A percentile compares a stretch with the other conserved stretches of the same genome.
Conservation (phyloP, 2,888 invertebrate species). For the Andrena fulva region DNA sequence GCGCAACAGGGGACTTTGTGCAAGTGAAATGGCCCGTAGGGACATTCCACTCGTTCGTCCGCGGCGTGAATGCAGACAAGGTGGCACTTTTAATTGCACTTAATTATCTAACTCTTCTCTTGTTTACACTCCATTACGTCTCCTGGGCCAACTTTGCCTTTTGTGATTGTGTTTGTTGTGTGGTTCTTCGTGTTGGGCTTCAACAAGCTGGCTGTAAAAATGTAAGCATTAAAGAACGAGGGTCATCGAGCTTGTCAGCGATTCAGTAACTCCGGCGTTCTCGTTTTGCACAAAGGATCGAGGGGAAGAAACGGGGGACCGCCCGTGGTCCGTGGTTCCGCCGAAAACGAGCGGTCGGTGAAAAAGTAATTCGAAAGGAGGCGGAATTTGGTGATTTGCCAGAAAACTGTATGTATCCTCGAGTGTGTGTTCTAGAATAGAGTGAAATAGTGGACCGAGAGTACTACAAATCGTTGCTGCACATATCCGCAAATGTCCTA, state of each 20-base stretch:
- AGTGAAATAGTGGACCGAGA: slow-evolving; percentile 3
- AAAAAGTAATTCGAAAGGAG: slow-evolving; percentile 18
- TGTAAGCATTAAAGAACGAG: background rate
- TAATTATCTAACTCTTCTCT: slow-evolving; percentile 54
- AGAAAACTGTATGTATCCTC: slow-evolving; percentile 11
- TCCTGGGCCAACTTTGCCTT: background rate
- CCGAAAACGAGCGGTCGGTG: background rate
- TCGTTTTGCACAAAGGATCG: background rate
- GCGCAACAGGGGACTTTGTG: background rate
- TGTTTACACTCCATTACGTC: slow-evolving; percentile 59
- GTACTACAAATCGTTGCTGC: slow-evolving; percentile 37
- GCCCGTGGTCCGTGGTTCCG: background rate
- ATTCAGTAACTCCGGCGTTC: background rate
- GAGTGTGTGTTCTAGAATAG: background rate
- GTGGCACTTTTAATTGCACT: slow-evolving; percentile 51
- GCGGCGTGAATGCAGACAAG: background rate
- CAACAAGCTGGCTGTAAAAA: background rate
- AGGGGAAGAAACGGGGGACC: background rate
- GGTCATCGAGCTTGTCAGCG: background rate
- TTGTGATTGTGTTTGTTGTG: background rate
- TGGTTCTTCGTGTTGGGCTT: background rate
- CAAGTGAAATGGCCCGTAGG: slow-evolving; percentile 22
- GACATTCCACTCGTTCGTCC: slow-evolving; percentile 32
- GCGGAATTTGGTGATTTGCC: slow-evolving; percentile 10
- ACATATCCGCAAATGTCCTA: slow-evolving; percentile 1